Evolutionary conservation across 2,888 invertebrate genomes (phyloP), one percentile per base, ranked within the genome.

Genomic region (Cheilosia soror): DNA sequence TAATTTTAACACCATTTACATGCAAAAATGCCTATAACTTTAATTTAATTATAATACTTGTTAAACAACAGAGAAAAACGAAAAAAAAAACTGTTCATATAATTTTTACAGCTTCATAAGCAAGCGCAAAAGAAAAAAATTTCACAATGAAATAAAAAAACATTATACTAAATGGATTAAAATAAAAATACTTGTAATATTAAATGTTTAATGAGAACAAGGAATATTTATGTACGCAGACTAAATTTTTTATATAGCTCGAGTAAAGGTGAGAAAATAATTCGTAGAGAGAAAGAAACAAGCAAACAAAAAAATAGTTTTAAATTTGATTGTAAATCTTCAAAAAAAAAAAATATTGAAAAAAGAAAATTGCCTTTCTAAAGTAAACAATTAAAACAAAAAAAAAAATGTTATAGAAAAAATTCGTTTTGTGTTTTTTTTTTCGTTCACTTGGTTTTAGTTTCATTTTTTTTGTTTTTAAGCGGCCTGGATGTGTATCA

Each of bases 1-100:
- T 71, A 51, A 58, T 20, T 78, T 73, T 58, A 44, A 63, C 33
- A 65, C 47, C 63, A 73, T 53, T 82, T 66, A 53, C 57, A 81
- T 63, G 65, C 77, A 68, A 79, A 72, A 76, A 79, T 73, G 73
- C 83, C 78, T 79, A 69, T 82, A 82, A 51, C 49, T 76, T 84
- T 82, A 82, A 76, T 76, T 82, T 84, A 84, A 79, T 57, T 75
- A 47, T 75, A 75, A 84, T 68, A 51, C 44, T 63, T 78, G 11
- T 51, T 51, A 27, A 49, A 72, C 37, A 37, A 37, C 37, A 66
- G 65, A 4, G n/a, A 44, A n/a, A 72, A 77, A 47, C 2, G 27
- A 44, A 53, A 60, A 31, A n/a, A 51, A 33, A 20, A 51, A 57
- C 33, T 73, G 63, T 84, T 73, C 58, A 83, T 69, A 79, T 51